Conservation (phyloP, 2,113 vertebrate genomes). For the Trogon surrucura region DNA sequence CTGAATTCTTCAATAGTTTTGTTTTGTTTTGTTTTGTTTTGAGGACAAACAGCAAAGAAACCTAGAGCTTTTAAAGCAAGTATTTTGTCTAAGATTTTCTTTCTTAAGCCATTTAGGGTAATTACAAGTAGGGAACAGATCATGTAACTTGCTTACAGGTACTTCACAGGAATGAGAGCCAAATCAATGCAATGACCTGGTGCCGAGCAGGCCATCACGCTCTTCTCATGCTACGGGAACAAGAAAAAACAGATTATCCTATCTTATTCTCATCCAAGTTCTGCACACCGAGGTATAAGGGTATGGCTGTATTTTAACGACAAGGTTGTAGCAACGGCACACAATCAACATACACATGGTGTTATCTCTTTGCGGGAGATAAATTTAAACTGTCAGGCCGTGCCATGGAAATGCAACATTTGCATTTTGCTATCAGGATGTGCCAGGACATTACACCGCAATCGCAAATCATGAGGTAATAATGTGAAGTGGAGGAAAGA, state of each 20-base stretch:
- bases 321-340: neutral
- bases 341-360: neutral
- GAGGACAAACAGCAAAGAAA: neutral
- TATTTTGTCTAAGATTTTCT: neutral
- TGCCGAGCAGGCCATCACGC: neutral
- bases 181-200: neutral
- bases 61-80: neutral
- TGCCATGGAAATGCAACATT: conserved; percentile 8
- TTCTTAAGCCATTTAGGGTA: neutral
- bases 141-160: neutral
- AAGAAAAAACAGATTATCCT: neutral
- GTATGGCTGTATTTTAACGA: neutral
- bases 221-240: neutral
- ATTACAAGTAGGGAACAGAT: neutral
- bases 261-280: neutral
- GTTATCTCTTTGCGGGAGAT: neutral
- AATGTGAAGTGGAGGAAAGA: neutral
- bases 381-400: neutral
- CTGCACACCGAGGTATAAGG: neutral
- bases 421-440: conserved; percentile 20
- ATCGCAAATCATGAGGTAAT: neutral
- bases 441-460: neutral
- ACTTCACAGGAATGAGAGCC: neutral
- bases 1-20: neutral
- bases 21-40: neutral